Conservation (phyloP, 1,140 invertebrate genomes). For the Akabosia matsudoensis region DNA sequence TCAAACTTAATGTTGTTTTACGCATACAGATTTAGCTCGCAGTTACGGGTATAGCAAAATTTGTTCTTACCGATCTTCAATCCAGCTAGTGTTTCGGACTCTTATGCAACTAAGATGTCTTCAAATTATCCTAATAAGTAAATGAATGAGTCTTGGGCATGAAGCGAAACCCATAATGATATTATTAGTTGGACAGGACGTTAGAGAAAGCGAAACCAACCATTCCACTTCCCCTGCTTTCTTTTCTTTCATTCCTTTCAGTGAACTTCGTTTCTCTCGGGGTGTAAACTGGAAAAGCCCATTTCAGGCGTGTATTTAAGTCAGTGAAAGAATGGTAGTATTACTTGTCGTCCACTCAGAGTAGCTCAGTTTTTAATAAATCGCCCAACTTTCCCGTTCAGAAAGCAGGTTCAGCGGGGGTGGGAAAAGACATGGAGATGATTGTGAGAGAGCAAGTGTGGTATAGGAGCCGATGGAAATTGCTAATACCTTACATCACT, state of each 20-base stretch:
- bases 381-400: conserved; percentile 11
- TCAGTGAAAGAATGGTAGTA: not conserved
- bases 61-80: not conserved
- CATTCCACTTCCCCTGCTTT: not conserved
- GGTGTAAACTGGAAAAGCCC: not conserved
- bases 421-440: not conserved
- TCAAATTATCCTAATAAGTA: not conserved
- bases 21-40: too few species aligned
- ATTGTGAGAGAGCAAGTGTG: not conserved
- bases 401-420: not conserved
- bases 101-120: not conserved
- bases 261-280: not conserved
- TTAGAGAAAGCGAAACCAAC: not conserved
- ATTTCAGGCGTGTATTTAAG: not conserved
- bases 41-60: too few species aligned
- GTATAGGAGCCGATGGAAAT: not conserved
- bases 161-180: not conserved
- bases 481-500: not conserved
- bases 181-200: not conserved
- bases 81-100: not conserved
- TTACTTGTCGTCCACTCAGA: too few species aligned
- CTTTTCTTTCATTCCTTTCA: not conserved
- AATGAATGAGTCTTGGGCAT: not conserved
- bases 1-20: too few species aligned
- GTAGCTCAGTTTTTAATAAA: too few species aligned